Evolutionary conservation across 2,888 invertebrate species (phyloP), one percentile per base, ranked within the genome.

Genomic region (Theristus sp.): DNA sequence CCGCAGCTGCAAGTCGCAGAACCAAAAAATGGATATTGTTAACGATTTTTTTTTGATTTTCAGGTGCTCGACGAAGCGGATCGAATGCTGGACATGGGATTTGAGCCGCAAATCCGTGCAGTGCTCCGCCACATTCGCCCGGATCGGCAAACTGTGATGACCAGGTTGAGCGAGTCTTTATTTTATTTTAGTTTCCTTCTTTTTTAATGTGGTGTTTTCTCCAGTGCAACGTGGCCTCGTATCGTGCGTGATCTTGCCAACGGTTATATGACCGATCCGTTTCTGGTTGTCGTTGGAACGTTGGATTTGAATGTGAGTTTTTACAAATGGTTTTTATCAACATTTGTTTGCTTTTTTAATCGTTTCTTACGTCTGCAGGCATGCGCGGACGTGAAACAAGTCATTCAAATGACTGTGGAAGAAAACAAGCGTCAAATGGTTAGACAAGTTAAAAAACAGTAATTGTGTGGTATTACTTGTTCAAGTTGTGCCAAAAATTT

Each of bases 121-220:
- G 27, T 54, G 6, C 54, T 49, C 20, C n/a, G 49, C n/a, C 20
- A 49, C n/a, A n/a, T 49, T 17, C 81, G 89, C 59, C 88, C 89
- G 10, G 89, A 89, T 71, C 78, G 90, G 60, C 91, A 94, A 74
- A 89, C 89, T n/a, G 83, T 93, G 0, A 90, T 94, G 90, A 94
- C 93, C 0, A 87, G 49, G 49, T 49, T 49, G 24, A 20, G 6
- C n/a, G n/a, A n/a, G n/a, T 17, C 6, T 20, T 49, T 20, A n/a
- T 49, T 49, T n/a, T 6, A 10, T 20, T 10, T 49, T 17, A 17
- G 6, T 49, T 49, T 49, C n/a, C 20, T 49, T 49, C 3, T 49
- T 49, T 49, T 49, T n/a, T n/a, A 17, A 24, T 49, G 13, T 49
- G 6, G 20, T 49, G 6, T 49, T 49, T 38, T 10, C 20, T 38